phyloP scores from a whole-genome alignment of 1,140 invertebrate genomes.

The Acyrthosiphon pisum region DNA sequence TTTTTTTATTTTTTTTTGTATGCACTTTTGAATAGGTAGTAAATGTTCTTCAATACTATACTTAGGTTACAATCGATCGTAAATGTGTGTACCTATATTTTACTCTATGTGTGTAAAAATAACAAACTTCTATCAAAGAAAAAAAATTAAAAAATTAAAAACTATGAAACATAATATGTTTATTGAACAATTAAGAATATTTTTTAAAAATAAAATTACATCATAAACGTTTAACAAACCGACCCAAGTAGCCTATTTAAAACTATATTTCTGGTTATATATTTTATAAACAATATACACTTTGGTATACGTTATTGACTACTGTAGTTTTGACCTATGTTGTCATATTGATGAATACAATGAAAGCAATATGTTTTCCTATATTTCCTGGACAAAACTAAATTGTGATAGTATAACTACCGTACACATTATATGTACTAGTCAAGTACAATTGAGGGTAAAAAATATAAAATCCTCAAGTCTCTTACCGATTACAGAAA shows the following conservation, averaged over 20 bases:
- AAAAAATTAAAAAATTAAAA: background rate
- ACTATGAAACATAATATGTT: background rate
- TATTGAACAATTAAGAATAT: background rate
- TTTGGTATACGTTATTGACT: too few relatives aligned
- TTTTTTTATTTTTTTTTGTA: background rate
- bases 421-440: too few relatives aligned
- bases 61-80: background rate
- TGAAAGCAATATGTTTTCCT: background rate
- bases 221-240: background rate
- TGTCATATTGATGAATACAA: too few relatives aligned
- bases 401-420: background rate
- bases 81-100: background rate
- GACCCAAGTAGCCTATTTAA: background rate
- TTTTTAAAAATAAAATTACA: background rate
- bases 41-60: background rate
- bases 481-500: background rate
- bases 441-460: background rate
- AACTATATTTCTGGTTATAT: background rate
- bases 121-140: background rate
- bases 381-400: background rate
- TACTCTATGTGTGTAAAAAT: background rate
- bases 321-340: too few relatives aligned
- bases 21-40: background rate
- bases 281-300: background rate
- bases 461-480: background rate